Evolutionary conservation across 2,113 vertebrate genomes (phyloP).

Genomic region (Campylorhamphus procurvoides): DNA sequence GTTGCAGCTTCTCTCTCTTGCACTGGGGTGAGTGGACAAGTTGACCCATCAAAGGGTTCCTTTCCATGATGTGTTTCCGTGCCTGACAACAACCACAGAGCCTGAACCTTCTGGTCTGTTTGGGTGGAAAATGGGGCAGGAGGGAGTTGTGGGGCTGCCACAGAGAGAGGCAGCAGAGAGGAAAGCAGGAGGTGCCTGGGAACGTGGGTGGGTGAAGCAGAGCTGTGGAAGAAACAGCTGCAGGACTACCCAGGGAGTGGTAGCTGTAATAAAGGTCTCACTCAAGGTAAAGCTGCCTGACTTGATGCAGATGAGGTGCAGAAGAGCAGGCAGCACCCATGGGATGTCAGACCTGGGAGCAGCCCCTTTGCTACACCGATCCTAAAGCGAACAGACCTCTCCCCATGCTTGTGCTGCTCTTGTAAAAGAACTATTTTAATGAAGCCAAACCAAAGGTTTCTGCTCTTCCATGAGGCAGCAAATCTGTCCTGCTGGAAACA

Average conservation of each 20-base stretch:
- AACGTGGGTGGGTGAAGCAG: background rate
- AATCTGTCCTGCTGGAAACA: background rate
- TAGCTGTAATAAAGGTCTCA: background rate
- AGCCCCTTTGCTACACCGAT: background rate
- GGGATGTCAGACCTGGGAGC: background rate
- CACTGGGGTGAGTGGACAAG: accelerated
- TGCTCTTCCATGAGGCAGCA: accelerated
- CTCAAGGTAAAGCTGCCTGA: background rate
- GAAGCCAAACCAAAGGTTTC: background rate
- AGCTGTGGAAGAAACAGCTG: background rate
- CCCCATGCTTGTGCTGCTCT: accelerated
- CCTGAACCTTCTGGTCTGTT: background rate
- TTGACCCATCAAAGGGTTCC: background rate
- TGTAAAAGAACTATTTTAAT: background rate
- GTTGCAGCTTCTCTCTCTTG: background rate
- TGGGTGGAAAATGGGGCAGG: background rate
- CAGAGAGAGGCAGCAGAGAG: background rate
- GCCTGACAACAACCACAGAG: accelerated
- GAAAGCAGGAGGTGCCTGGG: background rate
- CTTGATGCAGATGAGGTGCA: no score
- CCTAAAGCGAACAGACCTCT: background rate
- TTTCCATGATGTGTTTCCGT: background rate
- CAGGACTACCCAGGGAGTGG: background rate
- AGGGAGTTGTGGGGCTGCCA: background rate
- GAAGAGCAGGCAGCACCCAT: background rate